Evolutionary conservation across 2,888 invertebrate genomes (phyloP).

Genomic region (Torymus texanus): DNA sequence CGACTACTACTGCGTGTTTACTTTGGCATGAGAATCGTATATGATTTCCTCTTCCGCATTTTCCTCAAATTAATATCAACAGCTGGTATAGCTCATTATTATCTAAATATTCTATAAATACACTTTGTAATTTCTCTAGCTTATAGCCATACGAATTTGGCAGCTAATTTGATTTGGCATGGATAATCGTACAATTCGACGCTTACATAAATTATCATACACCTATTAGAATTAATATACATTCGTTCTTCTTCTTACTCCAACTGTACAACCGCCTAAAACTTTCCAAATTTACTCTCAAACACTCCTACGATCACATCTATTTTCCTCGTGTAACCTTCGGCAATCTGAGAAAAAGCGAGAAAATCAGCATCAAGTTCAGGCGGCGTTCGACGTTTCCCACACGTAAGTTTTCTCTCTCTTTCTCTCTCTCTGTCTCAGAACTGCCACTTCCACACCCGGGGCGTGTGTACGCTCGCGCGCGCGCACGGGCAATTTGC

Average conservation of each 20-base stretch:
- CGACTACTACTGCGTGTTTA: neutral
- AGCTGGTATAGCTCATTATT: constrained; percentile 12
- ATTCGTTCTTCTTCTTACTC: too few relatives aligned
- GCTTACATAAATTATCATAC: constrained; percentile 15
- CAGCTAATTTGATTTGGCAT: constrained; percentile 17
- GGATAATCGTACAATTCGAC: neutral
- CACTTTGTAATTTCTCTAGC: neutral
- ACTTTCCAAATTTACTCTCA: too few relatives aligned
- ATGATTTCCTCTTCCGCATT: constrained; percentile 40
- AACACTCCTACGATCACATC: too few relatives aligned
- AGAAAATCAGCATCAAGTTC: too few relatives aligned
- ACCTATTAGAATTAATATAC: too few relatives aligned
- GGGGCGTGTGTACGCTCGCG: neutral
- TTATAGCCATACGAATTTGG: constrained; percentile 15
- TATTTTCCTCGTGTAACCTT: too few relatives aligned
- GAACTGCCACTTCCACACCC: neutral
- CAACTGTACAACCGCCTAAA: too few relatives aligned
- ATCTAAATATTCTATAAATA: constrained; percentile 26
- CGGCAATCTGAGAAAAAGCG: too few relatives aligned
- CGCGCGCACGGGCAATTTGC: neutral
- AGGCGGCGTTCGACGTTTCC: too few relatives aligned
- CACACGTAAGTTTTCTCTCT: neutral
- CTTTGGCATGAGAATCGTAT: neutral
- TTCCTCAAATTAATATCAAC: constrained; percentile 30
- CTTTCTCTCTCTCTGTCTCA: too few relatives aligned